These are phyloP conservation scores for Melinaea marsaeus DNA, from an alignment of 2,888 invertebrate genomes.

Conservation along the genomic window DNA sequence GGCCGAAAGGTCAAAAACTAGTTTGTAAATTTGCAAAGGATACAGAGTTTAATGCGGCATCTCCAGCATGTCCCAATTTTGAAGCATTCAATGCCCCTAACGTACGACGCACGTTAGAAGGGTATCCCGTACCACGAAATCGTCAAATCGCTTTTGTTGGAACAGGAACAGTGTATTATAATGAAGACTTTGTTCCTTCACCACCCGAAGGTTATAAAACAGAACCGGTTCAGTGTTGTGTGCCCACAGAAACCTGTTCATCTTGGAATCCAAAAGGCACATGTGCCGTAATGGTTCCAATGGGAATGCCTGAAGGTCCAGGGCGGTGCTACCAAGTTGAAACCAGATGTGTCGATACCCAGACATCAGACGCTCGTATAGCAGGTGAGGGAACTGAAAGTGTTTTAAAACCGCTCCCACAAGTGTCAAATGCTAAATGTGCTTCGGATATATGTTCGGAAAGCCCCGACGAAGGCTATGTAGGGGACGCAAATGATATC, in stretches of 20 bases:
- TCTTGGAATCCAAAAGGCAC: slow-evolving; percentile 74
- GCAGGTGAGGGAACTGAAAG: slow-evolving; percentile 63
- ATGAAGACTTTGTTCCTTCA: slow-evolving; percentile 81
- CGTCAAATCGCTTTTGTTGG: slow-evolving; percentile 72
- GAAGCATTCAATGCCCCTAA: slow-evolving; percentile 72
- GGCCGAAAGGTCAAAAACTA: slow-evolving; percentile 77
- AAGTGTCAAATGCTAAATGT: slow-evolving; percentile 71
- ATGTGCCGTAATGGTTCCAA: slow-evolving; percentile 73
- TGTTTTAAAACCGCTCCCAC: slow-evolving; percentile 64
- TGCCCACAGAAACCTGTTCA: slow-evolving; percentile 63
- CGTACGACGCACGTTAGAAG: slow-evolving; percentile 87
- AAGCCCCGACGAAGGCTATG: slow-evolving; percentile 93
- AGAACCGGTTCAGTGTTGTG: slow-evolving; percentile 73
- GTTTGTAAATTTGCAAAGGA: slow-evolving; percentile 73
- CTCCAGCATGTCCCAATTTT: slow-evolving; percentile 61
- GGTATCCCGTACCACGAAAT: slow-evolving; percentile 82
- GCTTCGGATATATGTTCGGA: slow-evolving; percentile 81
- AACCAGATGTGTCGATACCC: slow-evolving; percentile 80
- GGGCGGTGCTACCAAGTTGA: slow-evolving; percentile 74
- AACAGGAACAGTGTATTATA: slow-evolving; percentile 69
- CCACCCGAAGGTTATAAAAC: slow-evolving; percentile 84
- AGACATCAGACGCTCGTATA: slow-evolving; percentile 74
- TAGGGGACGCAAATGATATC: slow-evolving; percentile 87
- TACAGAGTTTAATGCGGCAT: slow-evolving; percentile 66
- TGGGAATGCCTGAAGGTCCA: slow-evolving; percentile 64